Conservation (phyloP, 2,888 invertebrate species). For the Ectropis crepuscularia region DNA sequence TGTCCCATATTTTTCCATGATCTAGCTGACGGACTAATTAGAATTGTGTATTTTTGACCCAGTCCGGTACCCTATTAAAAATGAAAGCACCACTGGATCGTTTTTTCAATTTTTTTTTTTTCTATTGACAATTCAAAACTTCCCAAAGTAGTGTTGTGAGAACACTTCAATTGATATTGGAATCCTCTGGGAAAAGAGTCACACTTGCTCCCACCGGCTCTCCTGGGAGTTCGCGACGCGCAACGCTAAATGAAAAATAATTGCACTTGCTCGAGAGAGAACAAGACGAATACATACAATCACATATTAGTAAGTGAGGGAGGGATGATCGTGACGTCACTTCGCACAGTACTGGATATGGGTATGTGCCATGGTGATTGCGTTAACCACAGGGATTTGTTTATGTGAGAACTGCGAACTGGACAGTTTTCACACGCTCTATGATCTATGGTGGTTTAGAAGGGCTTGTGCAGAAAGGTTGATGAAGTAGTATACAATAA, state of each 20-base stretch:
- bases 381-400: conserved; percentile 58
- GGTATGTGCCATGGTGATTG: conserved; percentile 45
- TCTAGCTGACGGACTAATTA: no score
- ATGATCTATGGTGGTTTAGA: no score
- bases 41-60: no score
- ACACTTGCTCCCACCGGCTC: conserved; percentile 71
- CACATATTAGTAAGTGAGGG: conserved; percentile 37
- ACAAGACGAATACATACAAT: conserved; percentile 44
- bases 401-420: conserved; percentile 62
- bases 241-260: conserved; percentile 82
- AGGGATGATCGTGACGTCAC: conserved; percentile 38
- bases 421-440: conserved; percentile 54
- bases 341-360: conserved; percentile 11
- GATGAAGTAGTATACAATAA: no score
- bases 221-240: conserved; percentile 68
- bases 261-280: conserved; percentile 57
- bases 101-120: no score
- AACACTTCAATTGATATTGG: conserved; percentile 67
- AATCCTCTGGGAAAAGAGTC: conserved; percentile 58
- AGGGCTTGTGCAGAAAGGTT: no score
- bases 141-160: conserved; percentile 68
- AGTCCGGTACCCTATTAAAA: no score
- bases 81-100: no score
- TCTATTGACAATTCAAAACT: no score
- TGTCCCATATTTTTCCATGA: no score